Base-by-base conservation (phyloP, 2,113 vertebrate species). In the Colius striatus region DNA sequence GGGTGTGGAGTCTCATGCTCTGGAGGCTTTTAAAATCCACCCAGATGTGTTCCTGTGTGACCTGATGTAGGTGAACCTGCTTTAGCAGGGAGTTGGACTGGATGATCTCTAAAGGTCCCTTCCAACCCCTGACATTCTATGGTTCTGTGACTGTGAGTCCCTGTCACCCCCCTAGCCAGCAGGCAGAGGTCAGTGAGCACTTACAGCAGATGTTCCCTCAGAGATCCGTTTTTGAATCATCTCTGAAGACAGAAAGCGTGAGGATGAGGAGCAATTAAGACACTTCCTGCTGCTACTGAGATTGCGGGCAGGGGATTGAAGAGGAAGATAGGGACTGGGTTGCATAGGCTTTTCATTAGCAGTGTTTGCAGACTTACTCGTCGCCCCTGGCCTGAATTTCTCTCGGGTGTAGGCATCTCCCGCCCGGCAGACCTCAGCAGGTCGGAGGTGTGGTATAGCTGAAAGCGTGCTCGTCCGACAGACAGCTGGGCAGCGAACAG, bases 341-440 rank as follows among this genome's bases (percentile, higher is more conserved):
- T 1, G 22, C 30, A 38, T 12, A 2, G 1, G 18, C 36, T 70
- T 70, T 84, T 65, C 47, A 60, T 72, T 13, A n/a, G 27, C 1
- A 3, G 9, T 19, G 48, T 65, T 43, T 73, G 16, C 54, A 10
- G 10, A 96, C 98, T 91, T 96, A 99, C 99, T 94, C 62, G 89
- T 98, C 13, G 98, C 97, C 75, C 65, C 96, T 11, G 99, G 99
- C 48, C 73, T 97, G 95, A 99, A 99, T 86, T 84, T 97, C 72
- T 99, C 99, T 57, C 98, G 97, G 19, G 22, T 66, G 55, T 99
- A 99, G 97, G 97, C 98, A 95, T 98, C 97, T 17, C 98, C 99
- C 41, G 98, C 98, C 41, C 94, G 98, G 96, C 99, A 99, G 20
- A 92, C 62, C 34, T 98, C 95, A 22, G 98, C 98, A 9, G 97